Evolutionary conservation across 2,113 vertebrate species (phyloP).

Genomic region (Semnopithecus entellus): DNA sequence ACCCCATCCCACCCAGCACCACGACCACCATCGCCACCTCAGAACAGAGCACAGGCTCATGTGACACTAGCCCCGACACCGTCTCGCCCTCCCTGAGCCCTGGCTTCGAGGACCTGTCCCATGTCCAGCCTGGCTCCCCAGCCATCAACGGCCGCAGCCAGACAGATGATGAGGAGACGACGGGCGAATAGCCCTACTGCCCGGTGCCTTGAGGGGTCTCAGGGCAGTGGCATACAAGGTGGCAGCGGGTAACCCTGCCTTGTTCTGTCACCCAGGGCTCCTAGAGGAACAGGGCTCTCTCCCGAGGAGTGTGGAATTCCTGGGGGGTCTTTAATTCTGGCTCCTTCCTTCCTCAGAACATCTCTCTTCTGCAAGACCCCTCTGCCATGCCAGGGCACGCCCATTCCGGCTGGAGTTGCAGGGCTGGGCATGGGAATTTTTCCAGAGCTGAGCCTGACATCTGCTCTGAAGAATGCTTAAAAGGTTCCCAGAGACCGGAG

Average conservation of each 20-base stretch:
- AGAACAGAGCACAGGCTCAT: conserved; percentile 96
- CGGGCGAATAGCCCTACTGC: conserved; percentile 40
- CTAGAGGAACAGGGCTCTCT: neutral
- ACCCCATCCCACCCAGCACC: conserved; percentile 88
- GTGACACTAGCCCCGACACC: conserved; percentile 94
- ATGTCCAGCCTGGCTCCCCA: conserved; percentile 86
- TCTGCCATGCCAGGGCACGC: neutral
- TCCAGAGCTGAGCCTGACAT: neutral
- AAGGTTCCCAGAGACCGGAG: neutral
- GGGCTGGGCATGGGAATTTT: neutral
- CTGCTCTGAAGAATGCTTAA: neutral
- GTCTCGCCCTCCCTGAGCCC: conserved; percentile 92
- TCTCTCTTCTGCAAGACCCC: neutral
- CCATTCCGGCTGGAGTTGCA: neutral
- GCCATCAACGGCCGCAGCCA: conserved; percentile 86
- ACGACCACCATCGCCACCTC: conserved; percentile 91
- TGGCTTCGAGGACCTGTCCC: conserved; percentile 95
- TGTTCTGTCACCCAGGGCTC: neutral
- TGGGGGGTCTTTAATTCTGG: neutral
- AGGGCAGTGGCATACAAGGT: neutral
- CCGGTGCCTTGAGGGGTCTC: conserved; percentile 42
- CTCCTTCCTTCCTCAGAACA: neutral
- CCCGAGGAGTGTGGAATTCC: neutral
- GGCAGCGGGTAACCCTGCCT: neutral
- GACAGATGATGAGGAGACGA: conserved; percentile 75